Evolutionary conservation across 1,140 invertebrate genomes (phyloP).

Genomic region (Asbolus verrucosus): DNA sequence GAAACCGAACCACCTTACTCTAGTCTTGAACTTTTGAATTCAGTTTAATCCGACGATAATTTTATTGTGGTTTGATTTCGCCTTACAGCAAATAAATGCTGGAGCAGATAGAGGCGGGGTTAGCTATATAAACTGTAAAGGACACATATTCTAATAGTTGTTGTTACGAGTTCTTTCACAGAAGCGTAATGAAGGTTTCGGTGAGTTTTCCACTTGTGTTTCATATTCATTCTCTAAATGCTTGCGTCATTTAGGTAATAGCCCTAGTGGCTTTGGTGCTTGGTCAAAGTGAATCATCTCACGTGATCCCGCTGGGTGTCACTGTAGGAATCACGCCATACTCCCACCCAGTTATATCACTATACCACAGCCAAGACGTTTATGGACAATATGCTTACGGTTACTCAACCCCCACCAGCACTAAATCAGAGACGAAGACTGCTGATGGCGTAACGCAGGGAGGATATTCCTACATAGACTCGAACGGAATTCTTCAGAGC

Average conservation of each 20-base stretch:
- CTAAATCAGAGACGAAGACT: slow-evolving; percentile 74
- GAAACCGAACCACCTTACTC: background rate
- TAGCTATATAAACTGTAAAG: slow-evolving; percentile 55
- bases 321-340: slow-evolving; percentile 55
- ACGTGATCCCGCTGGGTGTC: slow-evolving; percentile 48
- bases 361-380: slow-evolving; percentile 73
- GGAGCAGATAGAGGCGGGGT: slow-evolving; percentile 51
- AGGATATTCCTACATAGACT: slow-evolving; percentile 77
- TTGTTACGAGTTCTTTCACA: slow-evolving; percentile 56
- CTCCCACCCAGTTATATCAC: slow-evolving; percentile 64
- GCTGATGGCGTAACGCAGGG: slow-evolving; percentile 76
- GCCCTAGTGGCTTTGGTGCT: background rate
- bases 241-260: slow-evolving; percentile 17
- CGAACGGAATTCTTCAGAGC: slow-evolving; percentile 74
- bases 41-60: background rate
- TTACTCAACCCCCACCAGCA: slow-evolving; percentile 74
- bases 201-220: too few species aligned
- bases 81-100: slow-evolving; percentile 19
- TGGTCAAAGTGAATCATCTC: background rate
- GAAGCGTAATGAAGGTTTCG: slow-evolving; percentile 54
- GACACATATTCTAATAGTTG: slow-evolving; percentile 52
- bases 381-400: slow-evolving; percentile 76
- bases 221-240: too few species aligned
- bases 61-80: slow-evolving; percentile 14
- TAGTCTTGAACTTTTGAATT: slow-evolving; percentile 35